Percentiles rank a stretch among this genome's conserved stretches.
These are phyloP conservation scores for Coregonus suidteri DNA, from an alignment of 2,797 vertebrate genomes.

Conservation along the genomic window DNA sequence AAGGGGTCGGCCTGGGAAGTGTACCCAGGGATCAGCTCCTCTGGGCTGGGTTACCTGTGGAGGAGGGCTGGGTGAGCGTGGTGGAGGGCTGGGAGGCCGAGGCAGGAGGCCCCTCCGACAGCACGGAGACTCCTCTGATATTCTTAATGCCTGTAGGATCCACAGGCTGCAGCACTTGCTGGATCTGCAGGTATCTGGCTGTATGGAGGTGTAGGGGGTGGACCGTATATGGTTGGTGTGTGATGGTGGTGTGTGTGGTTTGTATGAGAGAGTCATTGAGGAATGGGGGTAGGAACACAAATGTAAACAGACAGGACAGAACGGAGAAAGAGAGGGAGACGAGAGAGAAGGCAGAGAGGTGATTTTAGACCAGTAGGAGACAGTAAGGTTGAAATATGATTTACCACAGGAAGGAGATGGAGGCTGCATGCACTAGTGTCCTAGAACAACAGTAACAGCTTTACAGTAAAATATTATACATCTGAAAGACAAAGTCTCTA, in stretches of 20 bases:
- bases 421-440: constrained; percentile 62
- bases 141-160: constrained; percentile 84
- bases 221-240: neutral
- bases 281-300: constrained; percentile 32
- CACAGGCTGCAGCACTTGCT: constrained; percentile 81
- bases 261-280: constrained; percentile 30
- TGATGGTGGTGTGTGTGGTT: neutral
- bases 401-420: constrained; percentile 14
- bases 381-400: neutral
- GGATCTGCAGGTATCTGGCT: constrained; percentile 86
- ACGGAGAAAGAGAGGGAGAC: constrained; percentile 39
- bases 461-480: neutral
- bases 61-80: constrained; percentile 77
- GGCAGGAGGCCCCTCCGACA: constrained; percentile 75
- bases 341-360: constrained; percentile 49
- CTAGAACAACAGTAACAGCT: neutral
- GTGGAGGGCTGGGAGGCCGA: constrained; percentile 78
- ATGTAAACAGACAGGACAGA: constrained; percentile 48
- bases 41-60: constrained; percentile 86
- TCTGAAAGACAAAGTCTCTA: neutral
- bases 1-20: neutral
- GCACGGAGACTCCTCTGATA: constrained; percentile 80
- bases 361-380: constrained; percentile 43
- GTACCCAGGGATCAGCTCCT: constrained; percentile 42
- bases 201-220: constrained; percentile 37